Evolutionary conservation across 2,888 invertebrate species (phyloP), one percentile per base, ranked within the genome.

Genomic region (Ophioninae sp.): DNA sequence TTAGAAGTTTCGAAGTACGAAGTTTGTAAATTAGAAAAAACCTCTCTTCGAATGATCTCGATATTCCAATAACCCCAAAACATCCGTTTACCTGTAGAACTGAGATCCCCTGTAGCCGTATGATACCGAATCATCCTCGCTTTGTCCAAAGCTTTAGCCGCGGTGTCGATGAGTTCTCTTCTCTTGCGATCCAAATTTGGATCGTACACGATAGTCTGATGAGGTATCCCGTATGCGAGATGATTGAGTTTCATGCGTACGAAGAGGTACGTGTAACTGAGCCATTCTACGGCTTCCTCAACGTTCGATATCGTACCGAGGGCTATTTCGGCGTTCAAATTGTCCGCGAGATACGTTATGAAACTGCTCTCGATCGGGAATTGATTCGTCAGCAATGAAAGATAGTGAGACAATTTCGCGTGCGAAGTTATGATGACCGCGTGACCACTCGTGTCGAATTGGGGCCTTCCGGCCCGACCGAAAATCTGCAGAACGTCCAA

Each of bases 281-380:
- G 94, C 99, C 99, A 99, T 91, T 98, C 97, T 0, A 99, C 97
- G 0, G 99, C 99, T 93, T 99, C 99, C 83, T 97, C 96, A 6
- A 99, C 95, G 90, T 97, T 99, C 0, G 97, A 96, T 41, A 99
- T 98, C 0, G 99, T 99, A n/a, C 99, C 99, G 20, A 99, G 94
- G 0, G 98, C 96, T 56, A 91, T 86, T 86, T 99, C 99, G 41
- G 99, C 99, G 94, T 99, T 99, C 83, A 99, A 95, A 94, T 99
- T 99, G 93, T 99, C 99, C 2, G 97, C 96, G 78, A 99, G 93
- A 88, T 97, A 96, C 89, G 96, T 96, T 82, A 98, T 96, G 90
- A 99, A 99, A 93, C 98, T 98, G 90, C 99, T 99, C 93, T 99
- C 99, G 85, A 99, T 99, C 0, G 99, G 99, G 92, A 98, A 97